A percentile compares a stretch with the other conserved stretches of the same genome.
Conservation (phyloP, 2,888 invertebrate species). For the Hypomecis atomaria region DNA sequence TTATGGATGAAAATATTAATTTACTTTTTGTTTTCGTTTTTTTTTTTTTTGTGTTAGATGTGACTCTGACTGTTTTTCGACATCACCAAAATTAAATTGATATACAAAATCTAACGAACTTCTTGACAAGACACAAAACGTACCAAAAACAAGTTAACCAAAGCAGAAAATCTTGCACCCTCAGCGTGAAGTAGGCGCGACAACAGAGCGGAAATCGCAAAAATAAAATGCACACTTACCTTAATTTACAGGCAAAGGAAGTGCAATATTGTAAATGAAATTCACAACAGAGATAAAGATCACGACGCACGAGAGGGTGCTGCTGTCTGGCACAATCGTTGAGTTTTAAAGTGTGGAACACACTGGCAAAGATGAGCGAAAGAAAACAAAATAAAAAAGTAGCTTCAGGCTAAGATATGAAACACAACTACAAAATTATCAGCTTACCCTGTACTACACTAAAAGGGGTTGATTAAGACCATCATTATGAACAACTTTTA, state of each 20-base stretch:
- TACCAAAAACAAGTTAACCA: neutral
- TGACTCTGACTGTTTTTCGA: too few species aligned
- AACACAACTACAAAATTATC: too few species aligned
- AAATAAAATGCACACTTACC: constrained; percentile 25
- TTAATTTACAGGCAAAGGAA: constrained; percentile 32
- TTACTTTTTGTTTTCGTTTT: too few species aligned
- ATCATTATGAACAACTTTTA: too few species aligned
- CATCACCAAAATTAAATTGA: too few species aligned
- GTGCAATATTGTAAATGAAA: constrained; percentile 34
- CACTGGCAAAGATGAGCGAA: neutral
- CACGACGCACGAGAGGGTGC: constrained; percentile 24
- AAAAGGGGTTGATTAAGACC: too few species aligned
- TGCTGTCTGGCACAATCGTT: constrained; percentile 7
- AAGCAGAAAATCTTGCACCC: neutral
- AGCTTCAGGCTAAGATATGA: too few species aligned
- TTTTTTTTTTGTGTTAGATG: too few species aligned
- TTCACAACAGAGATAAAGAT: constrained; percentile 29
- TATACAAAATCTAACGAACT: too few species aligned
- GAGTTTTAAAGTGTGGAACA: neutral
- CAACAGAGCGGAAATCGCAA: constrained; percentile 10
- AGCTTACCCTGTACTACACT: too few species aligned
- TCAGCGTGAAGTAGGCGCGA: neutral
- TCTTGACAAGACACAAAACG: too few species aligned
- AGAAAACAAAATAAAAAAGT: neutral
- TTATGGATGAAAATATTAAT: too few species aligned